Base-by-base conservation (phyloP, 2,797 vertebrate genomes). In the Muraenolepis orangiensis region DNA sequence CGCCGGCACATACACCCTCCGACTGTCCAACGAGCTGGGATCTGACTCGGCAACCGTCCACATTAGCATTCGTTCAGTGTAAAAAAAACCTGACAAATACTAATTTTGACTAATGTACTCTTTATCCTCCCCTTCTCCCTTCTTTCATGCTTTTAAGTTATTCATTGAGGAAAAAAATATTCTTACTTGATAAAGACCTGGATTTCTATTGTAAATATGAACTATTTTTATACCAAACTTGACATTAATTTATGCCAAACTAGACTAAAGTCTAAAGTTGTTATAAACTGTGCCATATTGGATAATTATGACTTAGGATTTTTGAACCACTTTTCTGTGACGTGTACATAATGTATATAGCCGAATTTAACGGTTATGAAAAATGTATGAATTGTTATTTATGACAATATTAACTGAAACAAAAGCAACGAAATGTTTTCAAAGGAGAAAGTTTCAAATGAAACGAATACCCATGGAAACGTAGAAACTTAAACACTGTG, bases 331-430 rank as follows among this genome's bases (percentile, higher is more conserved):
- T 95, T 91, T 94, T 95, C 94, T 94, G 86, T 95, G 94, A 95
- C 95, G 93, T 98, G 97, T 98, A 98, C 95, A 98, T 98, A 98
- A 96, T 97, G 96, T 98, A 97, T 96, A 97, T 96, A 98, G 96
- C 97, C 96, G 95, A 94, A 93, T 85, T 93, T 91, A 94, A 94
- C 96, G 96, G 96, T 98, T 98, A 98, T 97, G 91, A 91, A 93
- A 89, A 95, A 95, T 97, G 96, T 96, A 96, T 96, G 96, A 94
- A 93, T 86, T 96, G 95, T 96, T 94, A 96, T 96, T 97, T 96
- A 93, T 95, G 96, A 96, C 96, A 90, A 94, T 96, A 96, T 96
- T 91, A 95, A 95, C 90, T 82, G 94, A 95, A 96, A 96, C 93
- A 93, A 94, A 94, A 92, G 34, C 88, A 96, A 79, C 95, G 91